These are phyloP conservation scores for Pseudococcus jackbeardsleyi DNA, from an alignment of 2,888 invertebrate species.

Conservation along the genomic window DNA sequence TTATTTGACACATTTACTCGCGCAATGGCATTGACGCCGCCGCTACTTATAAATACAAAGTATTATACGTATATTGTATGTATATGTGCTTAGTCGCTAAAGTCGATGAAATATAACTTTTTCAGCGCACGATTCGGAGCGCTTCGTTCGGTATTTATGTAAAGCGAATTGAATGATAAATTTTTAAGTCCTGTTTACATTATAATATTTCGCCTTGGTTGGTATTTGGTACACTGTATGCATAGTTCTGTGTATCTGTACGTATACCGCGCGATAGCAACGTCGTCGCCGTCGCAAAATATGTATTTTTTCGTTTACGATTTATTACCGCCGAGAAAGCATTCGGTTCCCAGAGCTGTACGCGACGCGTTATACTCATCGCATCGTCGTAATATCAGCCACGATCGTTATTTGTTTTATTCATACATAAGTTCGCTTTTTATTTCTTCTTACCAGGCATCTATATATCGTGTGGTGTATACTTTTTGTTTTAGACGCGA, in stretches of 20 bases:
- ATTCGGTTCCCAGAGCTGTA: background rate
- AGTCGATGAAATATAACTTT: conserved; percentile 44
- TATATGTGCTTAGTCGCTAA: background rate
- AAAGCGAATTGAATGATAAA: conserved; percentile 42
- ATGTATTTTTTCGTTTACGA: conserved; percentile 44
- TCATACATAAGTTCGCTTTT: conserved; percentile 18
- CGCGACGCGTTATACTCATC: background rate
- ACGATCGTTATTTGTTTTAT: conserved; percentile 44
- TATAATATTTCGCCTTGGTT: conserved; percentile 20
- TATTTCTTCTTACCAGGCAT: background rate
- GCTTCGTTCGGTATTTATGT: conserved; percentile 42
- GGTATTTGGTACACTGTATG: background rate
- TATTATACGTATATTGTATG: background rate
- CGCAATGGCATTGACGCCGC: background rate
- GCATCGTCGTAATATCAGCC: conserved; percentile 33
- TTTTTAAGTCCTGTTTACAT: conserved; percentile 42
- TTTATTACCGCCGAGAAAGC: conserved; percentile 34
- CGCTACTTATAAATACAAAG: background rate
- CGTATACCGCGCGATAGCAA: background rate
- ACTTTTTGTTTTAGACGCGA: conserved; percentile 2
- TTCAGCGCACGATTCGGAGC: background rate
- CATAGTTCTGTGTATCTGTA: background rate
- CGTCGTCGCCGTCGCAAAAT: conserved; percentile 18
- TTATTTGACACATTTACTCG: conserved; percentile 16
- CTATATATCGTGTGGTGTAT: background rate